phyloP scores from a whole-genome alignment of 53 echinoderm and acorn worm genomes.

The Stichopus horrens region DNA sequence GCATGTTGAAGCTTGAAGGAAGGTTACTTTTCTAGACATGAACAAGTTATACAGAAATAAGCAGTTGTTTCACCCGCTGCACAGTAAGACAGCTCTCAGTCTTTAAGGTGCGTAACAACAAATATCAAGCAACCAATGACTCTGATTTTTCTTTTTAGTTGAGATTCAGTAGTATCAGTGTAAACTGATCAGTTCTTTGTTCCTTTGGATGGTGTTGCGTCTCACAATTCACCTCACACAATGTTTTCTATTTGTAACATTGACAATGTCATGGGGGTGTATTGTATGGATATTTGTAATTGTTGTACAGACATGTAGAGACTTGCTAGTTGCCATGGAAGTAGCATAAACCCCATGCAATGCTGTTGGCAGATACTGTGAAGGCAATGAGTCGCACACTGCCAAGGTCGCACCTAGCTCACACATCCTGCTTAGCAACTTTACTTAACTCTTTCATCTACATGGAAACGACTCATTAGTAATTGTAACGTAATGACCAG shows the following conservation, averaged over 20 bases:
- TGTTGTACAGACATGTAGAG: neutral
- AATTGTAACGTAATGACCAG: neutral
- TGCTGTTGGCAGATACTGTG: neutral
- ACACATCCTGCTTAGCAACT: neutral
- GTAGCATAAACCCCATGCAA: neutral
- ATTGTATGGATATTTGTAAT: neutral
- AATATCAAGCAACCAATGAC: neutral
- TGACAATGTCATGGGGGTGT: neutral
- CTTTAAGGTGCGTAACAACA: neutral
- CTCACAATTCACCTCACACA: neutral
- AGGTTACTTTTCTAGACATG: too few relatives aligned
- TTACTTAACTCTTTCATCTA: neutral
- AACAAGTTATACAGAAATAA: too few relatives aligned
- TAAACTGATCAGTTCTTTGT: neutral
- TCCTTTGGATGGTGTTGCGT: neutral
- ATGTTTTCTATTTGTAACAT: neutral
- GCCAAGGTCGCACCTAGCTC: neutral
- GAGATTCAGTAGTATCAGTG: neutral
- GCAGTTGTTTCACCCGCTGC: too few relatives aligned
- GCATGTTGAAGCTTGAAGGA: too few relatives aligned
- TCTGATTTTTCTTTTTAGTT: neutral
- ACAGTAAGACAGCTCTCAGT: too few relatives aligned
- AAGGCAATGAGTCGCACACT: neutral
- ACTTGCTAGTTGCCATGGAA: neutral
- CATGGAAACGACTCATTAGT: neutral